phyloP scores from a whole-genome alignment of 2,888 invertebrate genomes.

The Microctonus brassicae region DNA sequence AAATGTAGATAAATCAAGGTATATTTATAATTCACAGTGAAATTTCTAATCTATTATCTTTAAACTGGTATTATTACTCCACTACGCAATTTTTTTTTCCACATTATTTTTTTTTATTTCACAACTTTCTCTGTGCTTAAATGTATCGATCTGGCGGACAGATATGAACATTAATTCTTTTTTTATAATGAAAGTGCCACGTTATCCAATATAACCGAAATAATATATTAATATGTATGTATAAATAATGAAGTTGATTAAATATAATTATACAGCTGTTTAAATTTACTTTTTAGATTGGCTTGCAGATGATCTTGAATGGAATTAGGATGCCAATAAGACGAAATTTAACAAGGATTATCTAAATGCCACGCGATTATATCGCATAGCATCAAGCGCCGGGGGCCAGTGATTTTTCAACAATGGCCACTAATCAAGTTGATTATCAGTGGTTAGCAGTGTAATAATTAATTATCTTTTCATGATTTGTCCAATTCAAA shows the following conservation, averaged over 20 bases:
- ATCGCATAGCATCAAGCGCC: slow-evolving; percentile 59
- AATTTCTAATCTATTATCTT: slow-evolving; percentile 5
- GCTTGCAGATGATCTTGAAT: slow-evolving; percentile 65
- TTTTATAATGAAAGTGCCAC: slow-evolving; percentile 1
- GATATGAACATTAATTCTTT: slow-evolving; percentile 11
- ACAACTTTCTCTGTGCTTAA: slow-evolving; percentile 25
- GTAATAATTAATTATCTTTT: slow-evolving; percentile 21
- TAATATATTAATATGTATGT: no score
- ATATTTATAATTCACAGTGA: slow-evolving; percentile 27
- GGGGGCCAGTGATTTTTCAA: slow-evolving; percentile 63
- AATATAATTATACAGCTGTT: not conserved
- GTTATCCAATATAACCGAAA: slow-evolving; percentile 6
- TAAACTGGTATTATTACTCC: slow-evolving; percentile 1
- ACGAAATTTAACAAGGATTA: slow-evolving; percentile 54
- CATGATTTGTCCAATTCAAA: slow-evolving; percentile 23
- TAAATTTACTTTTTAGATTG: slow-evolving; percentile 45
- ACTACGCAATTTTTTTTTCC: not conserved
- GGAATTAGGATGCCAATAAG: slow-evolving; percentile 53
- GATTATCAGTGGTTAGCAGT: slow-evolving; percentile 71
- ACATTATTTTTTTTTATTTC: not conserved
- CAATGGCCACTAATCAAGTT: slow-evolving; percentile 70
- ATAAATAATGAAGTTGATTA: not conserved
- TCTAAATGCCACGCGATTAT: slow-evolving; percentile 63
- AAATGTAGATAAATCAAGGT: slow-evolving; percentile 57
- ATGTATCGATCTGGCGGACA: slow-evolving; percentile 22